Conservation (phyloP, 2,888 invertebrate genomes). For the Agonum fuliginosum region DNA sequence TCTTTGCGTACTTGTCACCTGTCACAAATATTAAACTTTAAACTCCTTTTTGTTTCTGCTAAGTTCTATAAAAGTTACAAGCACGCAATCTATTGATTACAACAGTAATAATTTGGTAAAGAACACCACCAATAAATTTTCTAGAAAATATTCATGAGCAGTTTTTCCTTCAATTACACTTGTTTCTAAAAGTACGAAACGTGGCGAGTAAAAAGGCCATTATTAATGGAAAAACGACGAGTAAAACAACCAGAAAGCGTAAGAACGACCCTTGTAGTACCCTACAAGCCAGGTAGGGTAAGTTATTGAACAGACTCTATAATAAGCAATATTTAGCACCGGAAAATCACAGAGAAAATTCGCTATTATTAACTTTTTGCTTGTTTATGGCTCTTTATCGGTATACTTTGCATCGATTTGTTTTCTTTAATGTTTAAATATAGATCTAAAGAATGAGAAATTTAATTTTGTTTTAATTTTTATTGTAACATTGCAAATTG, state of each 20-base stretch:
- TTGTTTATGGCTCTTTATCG: not conserved
- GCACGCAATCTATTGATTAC: not conserved
- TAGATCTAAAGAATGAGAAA: too few species aligned
- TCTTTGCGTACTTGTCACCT: too few species aligned
- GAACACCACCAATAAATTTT: not conserved
- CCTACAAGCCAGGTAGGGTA: not conserved
- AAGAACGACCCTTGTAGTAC: too few species aligned
- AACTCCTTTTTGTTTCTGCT: too few species aligned
- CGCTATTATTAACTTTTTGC: not conserved
- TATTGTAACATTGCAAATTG: too few species aligned
- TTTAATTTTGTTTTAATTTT: too few species aligned
- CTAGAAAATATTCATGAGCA: not conserved
- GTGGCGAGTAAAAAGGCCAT: not conserved
- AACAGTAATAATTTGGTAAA: not conserved
- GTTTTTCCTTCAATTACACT: constrained; percentile 14
- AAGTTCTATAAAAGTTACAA: not conserved
- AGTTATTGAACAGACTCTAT: not conserved
- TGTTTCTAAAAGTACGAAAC: not conserved
- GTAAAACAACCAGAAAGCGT: too few species aligned
- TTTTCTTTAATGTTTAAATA: too few species aligned
- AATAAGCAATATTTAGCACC: constrained; percentile 16
- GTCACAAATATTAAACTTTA: too few species aligned
- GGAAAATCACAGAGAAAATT: not conserved
- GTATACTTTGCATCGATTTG: not conserved
- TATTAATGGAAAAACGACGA: too few species aligned